Evolutionary conservation across 2,888 invertebrate genomes (phyloP).

Genomic region (Cephus runcator): DNA sequence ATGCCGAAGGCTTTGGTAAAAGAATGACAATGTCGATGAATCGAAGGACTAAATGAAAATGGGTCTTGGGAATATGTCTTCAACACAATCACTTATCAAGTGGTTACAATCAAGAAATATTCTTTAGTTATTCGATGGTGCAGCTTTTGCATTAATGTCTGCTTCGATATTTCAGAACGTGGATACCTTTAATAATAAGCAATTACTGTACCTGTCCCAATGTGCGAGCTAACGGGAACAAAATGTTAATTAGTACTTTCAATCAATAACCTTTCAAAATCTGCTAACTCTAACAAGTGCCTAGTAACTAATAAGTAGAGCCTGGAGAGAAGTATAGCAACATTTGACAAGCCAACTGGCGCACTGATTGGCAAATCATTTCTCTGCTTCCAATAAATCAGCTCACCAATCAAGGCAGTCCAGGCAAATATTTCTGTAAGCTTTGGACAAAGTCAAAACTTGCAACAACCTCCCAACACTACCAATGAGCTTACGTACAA

Average conservation of each 20-base stretch:
- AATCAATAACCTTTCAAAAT: background rate
- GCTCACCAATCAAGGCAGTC: no score
- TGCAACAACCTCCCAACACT: background rate
- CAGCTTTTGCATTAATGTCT: background rate
- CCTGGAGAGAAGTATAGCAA: slow-evolving; percentile 7
- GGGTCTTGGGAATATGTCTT: background rate
- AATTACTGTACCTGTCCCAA: slow-evolving; percentile 63
- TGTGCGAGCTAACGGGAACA: slow-evolving; percentile 62
- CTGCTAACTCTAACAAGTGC: slow-evolving; percentile 14
- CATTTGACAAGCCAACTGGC: background rate
- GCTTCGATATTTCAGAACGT: slow-evolving; percentile 7
- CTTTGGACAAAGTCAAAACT: background rate
- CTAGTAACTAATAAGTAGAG: slow-evolving; percentile 25
- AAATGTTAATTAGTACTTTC: slow-evolving; percentile 48
- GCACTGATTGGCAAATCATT: background rate
- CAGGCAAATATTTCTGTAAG: background rate
- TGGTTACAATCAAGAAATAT: slow-evolving; percentile 2
- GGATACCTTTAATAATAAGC: slow-evolving; percentile 23
- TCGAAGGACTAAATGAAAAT: background rate
- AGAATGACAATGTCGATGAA: background rate
- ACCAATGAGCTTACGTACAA: background rate
- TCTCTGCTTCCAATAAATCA: background rate
- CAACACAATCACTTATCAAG: background rate
- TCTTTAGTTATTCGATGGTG: background rate
- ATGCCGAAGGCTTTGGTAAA: background rate